Percentiles rank a stretch among this genome's conserved stretches.
Conservation (phyloP, 2,113 vertebrate species). For the Cranoglanis bouderius region DNA sequence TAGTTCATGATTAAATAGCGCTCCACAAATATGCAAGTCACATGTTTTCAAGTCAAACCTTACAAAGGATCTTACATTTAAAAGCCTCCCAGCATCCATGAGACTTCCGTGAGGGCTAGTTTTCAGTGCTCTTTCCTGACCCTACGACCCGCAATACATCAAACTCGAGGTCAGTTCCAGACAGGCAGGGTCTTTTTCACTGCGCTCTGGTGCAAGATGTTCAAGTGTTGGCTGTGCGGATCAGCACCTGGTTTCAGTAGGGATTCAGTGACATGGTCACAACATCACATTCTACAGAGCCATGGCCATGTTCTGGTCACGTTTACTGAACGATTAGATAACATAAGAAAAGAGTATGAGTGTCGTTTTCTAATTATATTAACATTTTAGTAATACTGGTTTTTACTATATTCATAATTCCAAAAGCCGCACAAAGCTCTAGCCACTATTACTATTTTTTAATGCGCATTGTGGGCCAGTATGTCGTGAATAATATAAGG, state of each 20-base stretch:
- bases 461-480: neutral
- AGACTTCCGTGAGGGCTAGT: slow-evolving; percentile 60
- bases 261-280: slow-evolving; percentile 27
- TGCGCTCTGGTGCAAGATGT: slow-evolving; percentile 81
- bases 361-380: neutral
- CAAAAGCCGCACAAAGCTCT: neutral
- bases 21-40: neutral
- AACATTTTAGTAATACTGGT: neutral
- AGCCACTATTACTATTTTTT: neutral
- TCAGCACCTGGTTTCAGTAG: slow-evolving; percentile 74
- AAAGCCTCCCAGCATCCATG: slow-evolving; percentile 29
- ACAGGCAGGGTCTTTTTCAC: slow-evolving; percentile 80
- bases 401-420: neutral
- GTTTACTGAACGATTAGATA: neutral
- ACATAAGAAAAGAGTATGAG: neutral
- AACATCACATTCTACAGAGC: slow-evolving; percentile 11
- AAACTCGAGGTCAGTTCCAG: slow-evolving; percentile 84
- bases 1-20: neutral
- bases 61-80: slow-evolving; percentile 19
- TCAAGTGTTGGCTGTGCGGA: slow-evolving; percentile 83
- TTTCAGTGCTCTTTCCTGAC: slow-evolving; percentile 71
- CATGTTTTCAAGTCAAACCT: slow-evolving; percentile 29
- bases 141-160: slow-evolving; percentile 81
- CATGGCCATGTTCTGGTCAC: neutral
- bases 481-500: neutral